These are phyloP conservation scores for Netelia melanura DNA, from an alignment of 2,888 invertebrate species.

Conservation along the genomic window DNA sequence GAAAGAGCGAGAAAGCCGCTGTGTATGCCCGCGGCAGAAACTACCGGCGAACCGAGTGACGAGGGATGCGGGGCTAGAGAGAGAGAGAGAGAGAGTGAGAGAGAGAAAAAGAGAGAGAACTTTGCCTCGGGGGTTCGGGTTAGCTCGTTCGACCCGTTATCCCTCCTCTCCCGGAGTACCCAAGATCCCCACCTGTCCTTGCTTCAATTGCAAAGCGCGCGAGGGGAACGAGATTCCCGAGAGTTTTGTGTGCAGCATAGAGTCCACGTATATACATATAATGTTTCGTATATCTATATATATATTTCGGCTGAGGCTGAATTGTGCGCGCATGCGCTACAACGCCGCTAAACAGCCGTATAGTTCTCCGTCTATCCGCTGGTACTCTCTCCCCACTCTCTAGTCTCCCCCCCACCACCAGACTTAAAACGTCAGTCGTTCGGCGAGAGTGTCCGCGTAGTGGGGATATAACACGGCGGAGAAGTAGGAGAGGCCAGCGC, in stretches of 20 bases:
- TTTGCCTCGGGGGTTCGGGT: slow-evolving; percentile 80
- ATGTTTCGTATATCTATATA: neutral
- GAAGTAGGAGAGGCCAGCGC: neutral
- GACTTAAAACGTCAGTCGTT: slow-evolving; percentile 3
- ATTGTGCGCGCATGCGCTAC: neutral
- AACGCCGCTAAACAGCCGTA: slow-evolving; percentile 29
- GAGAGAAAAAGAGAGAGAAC: slow-evolving; percentile 6
- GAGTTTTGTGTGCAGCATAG: slow-evolving; percentile 32
- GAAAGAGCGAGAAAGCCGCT: slow-evolving; percentile 66
- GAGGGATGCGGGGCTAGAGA: slow-evolving; percentile 35
- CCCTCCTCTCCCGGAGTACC: slow-evolving; percentile 77
- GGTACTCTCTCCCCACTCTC: slow-evolving; percentile 43
- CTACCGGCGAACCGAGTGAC: slow-evolving; percentile 46
- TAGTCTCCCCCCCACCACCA: neutral
- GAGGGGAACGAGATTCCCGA: slow-evolving; percentile 43
- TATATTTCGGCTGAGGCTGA: neutral
- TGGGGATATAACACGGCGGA: neutral
- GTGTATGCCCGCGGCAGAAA: slow-evolving; percentile 54
- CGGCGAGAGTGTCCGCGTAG: neutral
- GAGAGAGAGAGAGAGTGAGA: slow-evolving; percentile 8
- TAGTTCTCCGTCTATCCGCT: slow-evolving; percentile 39
- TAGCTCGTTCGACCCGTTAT: slow-evolving; percentile 85
- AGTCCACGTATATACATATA: slow-evolving; percentile 7
- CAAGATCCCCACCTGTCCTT: slow-evolving; percentile 76
- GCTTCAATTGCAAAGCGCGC: slow-evolving; percentile 75